Conservation (phyloP, 2,797 vertebrate species). For the Falco biarmicus region DNA sequence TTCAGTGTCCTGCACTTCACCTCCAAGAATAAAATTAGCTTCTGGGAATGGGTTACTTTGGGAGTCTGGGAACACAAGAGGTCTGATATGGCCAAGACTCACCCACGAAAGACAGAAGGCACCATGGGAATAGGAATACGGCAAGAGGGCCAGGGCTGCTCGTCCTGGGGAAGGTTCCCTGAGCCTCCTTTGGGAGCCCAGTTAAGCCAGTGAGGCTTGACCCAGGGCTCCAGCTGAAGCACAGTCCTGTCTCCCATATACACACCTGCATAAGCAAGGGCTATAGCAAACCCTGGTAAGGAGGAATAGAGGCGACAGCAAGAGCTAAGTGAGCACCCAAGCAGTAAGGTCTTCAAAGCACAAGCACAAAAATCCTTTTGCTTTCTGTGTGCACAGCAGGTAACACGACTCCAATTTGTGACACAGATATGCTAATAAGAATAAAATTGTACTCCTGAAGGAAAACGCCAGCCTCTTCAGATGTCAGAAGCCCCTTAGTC, state of each 20-base stretch:
- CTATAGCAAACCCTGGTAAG: not conserved
- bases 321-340: not conserved
- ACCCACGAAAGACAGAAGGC: not conserved
- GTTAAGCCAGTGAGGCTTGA: not conserved
- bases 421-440: accelerated
- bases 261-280: not conserved
- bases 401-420: no score
- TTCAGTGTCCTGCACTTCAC: not conserved
- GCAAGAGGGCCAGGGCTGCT: not conserved
- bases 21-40: not conserved
- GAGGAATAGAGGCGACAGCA: not conserved
- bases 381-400: not conserved
- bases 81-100: not conserved
- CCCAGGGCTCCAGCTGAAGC: not conserved
- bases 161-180: not conserved
- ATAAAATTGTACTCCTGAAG: not conserved
- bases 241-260: not conserved
- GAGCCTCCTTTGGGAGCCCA: not conserved
- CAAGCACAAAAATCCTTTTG: not conserved
- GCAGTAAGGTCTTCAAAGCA: not conserved
- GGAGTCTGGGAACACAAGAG: not conserved
- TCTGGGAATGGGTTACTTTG: not conserved
- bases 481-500: not conserved
- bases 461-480: not conserved
- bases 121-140: not conserved